Percentiles rank a stretch among this genome's conserved stretches.
Conservation (phyloP, 2,888 invertebrate genomes). For the Pseudococcus longispinus region DNA sequence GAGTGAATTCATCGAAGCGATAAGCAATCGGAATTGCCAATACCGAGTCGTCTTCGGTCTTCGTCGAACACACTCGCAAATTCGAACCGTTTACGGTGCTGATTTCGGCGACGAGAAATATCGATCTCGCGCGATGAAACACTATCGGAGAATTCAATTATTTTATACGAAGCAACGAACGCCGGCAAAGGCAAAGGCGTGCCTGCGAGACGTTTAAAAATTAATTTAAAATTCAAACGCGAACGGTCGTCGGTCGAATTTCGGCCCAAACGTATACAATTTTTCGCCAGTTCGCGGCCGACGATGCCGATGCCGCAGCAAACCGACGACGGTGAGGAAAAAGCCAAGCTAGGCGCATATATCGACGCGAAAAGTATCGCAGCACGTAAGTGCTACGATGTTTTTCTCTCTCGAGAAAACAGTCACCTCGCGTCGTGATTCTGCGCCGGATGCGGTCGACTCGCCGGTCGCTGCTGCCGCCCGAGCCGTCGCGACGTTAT, state of each 20-base stretch:
- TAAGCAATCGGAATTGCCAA: not conserved
- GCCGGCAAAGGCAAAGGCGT: not conserved
- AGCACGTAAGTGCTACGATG: no score
- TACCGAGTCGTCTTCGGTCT: not conserved
- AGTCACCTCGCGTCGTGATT: not conserved
- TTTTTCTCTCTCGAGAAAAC: not conserved
- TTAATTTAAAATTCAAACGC: slow-evolving; percentile 39
- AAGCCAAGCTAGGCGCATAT: not conserved
- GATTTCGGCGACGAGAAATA: not conserved
- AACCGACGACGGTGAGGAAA: not conserved
- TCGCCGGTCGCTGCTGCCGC: no score
- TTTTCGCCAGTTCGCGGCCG: not conserved
- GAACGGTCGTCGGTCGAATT: not conserved
- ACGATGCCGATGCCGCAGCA: no score
- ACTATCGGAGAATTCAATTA: slow-evolving; percentile 33
- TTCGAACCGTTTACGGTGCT: not conserved
- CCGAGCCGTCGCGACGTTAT: not conserved
- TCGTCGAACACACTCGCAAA: not conserved
- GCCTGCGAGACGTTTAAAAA: slow-evolving; percentile 30
- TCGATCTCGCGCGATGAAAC: slow-evolving; percentile 14
- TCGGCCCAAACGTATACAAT: not conserved
- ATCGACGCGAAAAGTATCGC: not conserved
- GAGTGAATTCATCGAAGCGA: slow-evolving; percentile 14
- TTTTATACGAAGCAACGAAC: not conserved
- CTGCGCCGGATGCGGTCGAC: not conserved